phyloP scores from a whole-genome alignment of 2,797 vertebrate genomes.

The Streptopelia turtur region DNA sequence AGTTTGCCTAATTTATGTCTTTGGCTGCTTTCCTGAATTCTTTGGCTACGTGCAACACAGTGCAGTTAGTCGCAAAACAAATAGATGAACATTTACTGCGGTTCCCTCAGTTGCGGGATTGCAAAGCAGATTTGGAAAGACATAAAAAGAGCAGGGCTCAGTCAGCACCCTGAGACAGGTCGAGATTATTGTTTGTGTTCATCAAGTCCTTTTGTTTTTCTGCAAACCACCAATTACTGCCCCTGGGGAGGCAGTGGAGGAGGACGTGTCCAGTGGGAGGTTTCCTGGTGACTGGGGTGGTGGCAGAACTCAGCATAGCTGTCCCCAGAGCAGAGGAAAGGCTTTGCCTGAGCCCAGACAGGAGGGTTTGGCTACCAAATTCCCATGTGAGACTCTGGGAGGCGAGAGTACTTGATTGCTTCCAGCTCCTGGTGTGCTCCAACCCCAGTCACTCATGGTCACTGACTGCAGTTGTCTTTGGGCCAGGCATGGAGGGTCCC shows the following conservation, averaged over 20 bases:
- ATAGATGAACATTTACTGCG: constrained; percentile 5
- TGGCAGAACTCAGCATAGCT: accelerated
- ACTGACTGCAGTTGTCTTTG: background rate
- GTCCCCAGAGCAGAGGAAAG: background rate
- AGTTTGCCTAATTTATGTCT: constrained; percentile 42
- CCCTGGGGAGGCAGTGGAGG: background rate
- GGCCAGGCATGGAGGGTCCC: background rate
- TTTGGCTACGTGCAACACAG: constrained; percentile 22
- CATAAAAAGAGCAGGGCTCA: background rate
- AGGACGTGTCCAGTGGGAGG: background rate
- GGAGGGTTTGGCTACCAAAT: background rate
- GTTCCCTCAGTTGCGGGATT: background rate
- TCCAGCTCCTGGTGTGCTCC: background rate
- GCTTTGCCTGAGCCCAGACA: background rate
- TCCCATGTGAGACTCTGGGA: background rate
- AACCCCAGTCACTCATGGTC: background rate
- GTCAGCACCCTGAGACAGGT: background rate
- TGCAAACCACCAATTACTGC: background rate
- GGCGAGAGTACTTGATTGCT: background rate
- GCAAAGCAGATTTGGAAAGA: constrained; percentile 29
- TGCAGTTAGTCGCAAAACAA: constrained; percentile 24
- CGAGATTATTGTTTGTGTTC: background rate
- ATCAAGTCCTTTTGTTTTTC: background rate
- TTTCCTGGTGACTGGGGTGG: background rate
- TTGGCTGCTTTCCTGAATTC: constrained; percentile 49